phyloP scores from a whole-genome alignment of 2,888 invertebrate genomes.

The Mythimna ferrago region DNA sequence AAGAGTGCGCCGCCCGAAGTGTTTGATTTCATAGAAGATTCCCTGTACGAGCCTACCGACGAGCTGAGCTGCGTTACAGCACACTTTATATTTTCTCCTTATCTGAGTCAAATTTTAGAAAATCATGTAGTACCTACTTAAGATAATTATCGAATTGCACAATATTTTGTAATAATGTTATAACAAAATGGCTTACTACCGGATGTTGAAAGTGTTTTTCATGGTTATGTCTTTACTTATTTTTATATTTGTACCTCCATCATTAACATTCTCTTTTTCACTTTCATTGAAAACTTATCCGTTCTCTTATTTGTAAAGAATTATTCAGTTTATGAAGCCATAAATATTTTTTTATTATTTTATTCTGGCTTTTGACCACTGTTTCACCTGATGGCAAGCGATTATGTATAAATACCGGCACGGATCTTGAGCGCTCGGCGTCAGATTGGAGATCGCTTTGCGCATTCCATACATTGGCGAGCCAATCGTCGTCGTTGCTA shows the following conservation, averaged over 20 bases:
- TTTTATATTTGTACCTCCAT: constrained; percentile 6
- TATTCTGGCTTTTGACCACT: no score
- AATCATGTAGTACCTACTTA: neutral
- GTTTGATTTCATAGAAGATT: no score
- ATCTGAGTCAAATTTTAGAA: constrained; percentile 26
- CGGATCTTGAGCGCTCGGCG: no score
- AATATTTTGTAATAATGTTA: constrained; percentile 37
- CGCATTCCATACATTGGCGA: no score
- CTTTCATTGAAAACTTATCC: neutral
- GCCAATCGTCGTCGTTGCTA: no score
- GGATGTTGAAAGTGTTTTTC: constrained; percentile 31
- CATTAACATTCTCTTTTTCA: constrained; percentile 14
- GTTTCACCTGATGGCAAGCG: no score
- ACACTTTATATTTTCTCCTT: constrained; percentile 8
- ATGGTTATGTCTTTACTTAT: constrained; percentile 16
- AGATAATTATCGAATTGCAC: constrained; percentile 30
- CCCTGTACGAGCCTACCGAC: no score
- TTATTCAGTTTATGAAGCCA: no score
- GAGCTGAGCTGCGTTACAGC: no score
- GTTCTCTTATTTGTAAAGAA: neutral
- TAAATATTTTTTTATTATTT: neutral
- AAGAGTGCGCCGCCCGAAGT: no score
- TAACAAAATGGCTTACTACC: constrained; percentile 19
- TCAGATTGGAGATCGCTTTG: no score
- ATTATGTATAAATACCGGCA: no score